Conservation (phyloP, 35 echinoderm and acorn worm genomes). For the Stichopus chloronotus region DNA sequence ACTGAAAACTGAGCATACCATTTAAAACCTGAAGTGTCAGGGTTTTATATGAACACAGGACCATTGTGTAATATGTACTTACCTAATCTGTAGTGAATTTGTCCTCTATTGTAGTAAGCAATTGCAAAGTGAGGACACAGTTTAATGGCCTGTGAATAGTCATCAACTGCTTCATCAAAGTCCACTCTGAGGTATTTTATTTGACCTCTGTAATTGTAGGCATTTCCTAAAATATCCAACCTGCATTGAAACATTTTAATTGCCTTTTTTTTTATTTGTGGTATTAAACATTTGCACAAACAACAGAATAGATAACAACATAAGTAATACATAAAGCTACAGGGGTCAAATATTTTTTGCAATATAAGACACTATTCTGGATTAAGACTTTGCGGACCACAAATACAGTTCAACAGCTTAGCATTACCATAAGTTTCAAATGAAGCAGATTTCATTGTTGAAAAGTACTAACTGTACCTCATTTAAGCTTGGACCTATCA, state of each 20-base stretch:
- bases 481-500: too few relatives aligned
- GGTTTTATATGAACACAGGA: background rate
- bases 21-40: background rate
- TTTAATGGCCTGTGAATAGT: conserved; percentile 83
- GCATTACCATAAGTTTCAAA: too few relatives aligned
- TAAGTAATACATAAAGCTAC: background rate
- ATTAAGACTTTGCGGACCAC: background rate
- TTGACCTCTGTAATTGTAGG: conserved; percentile 91
- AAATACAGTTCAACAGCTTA: background rate
- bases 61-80: background rate
- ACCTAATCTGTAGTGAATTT: conserved; percentile 99
- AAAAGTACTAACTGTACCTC: too few relatives aligned
- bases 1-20: background rate
- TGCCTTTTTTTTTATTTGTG: background rate
- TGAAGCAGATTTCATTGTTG: too few relatives aligned
- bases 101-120: conserved; percentile 88
- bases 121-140: conserved; percentile 58
- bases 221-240: conserved; percentile 32
- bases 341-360: background rate
- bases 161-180: conserved; percentile 92
- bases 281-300: background rate
- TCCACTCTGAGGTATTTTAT: conserved; percentile 89
- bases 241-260: background rate
- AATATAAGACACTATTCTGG: background rate
- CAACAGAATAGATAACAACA: background rate